Evolutionary conservation across 2,888 invertebrate species (phyloP), one percentile per base, ranked within the genome.

Genomic region (Xestia xanthographa): DNA sequence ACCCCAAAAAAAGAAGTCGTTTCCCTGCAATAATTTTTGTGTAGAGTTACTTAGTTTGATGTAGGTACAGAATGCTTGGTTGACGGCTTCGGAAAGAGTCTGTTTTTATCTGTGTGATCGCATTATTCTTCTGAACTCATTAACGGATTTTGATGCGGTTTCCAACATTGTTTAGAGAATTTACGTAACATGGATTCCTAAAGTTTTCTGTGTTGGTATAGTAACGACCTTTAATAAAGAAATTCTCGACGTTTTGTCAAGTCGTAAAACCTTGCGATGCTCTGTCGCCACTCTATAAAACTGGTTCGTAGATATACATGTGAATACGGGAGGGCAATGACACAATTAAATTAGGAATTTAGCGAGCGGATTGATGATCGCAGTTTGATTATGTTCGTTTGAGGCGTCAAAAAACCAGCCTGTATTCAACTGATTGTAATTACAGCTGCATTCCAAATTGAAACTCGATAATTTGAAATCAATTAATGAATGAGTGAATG

Each of bases 301-400:
- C 84, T 34, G 71, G 79, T 71, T 83, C n/a, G 12, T 77, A 34
- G 53, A 67, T 41, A 34, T 56, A 62, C n/a, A 56, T 63, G 12
- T 82, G 62, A 63, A 78, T 45, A 69, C 26, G 26, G 41, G 63
- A 77, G 58, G 66, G 58, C 79, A 80, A 70, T 80, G 66, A 79
- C 79, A 83, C 22, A 69, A 48, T 48, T 66, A 60, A 66, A 58
- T 60, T 34, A 48, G n/a, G 68, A 60, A 75, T 79, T 83, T 56
- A 66, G 66, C 65, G 20, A 58, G 45, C n/a, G 50, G n/a, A 60
- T 48, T 53, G 29, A 58, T 50, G 56, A 20, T 69, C 45, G 26
- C 9, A 50, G 14, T 38, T 34, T 66, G 43, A 45, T 50, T 50
- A 45, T 45, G 41, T 53, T 56, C 5, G 48, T 56, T 14, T 22